Percentiles rank a stretch among this genome's conserved stretches.
phyloP scores from a whole-genome alignment of 1,140 invertebrate species.

The Zophobas atratus region DNA sequence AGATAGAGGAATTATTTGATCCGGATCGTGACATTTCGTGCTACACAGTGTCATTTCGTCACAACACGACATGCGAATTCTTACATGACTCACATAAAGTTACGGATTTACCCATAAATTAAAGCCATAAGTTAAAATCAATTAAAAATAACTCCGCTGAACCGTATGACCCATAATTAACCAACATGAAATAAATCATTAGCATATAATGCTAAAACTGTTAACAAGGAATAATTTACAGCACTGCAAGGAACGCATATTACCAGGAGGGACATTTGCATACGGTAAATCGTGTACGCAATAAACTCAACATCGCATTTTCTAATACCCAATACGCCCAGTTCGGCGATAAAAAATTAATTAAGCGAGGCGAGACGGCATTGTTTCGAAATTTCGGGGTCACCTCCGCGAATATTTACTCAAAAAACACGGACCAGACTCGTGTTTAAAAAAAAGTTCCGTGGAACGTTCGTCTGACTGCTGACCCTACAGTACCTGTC shows the following conservation, averaged over 20 bases:
- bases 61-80: too few relatives aligned
- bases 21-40: too few relatives aligned
- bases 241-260: conserved; percentile 41
- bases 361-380: conserved; percentile 3
- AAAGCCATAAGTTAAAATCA: conserved; percentile 39
- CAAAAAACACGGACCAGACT: not conserved
- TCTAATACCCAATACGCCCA: conserved; percentile 11
- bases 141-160: conserved; percentile 36
- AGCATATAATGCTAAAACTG: conserved; percentile 45
- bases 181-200: conserved; percentile 42
- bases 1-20: too few relatives aligned
- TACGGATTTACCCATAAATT: conserved; percentile 16
- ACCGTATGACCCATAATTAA: conserved; percentile 49
- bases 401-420: conserved; percentile 4
- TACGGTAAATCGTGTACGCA: not conserved
- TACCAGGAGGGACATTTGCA: conserved; percentile 50
- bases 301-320: conserved; percentile 15
- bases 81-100: not conserved
- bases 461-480: not conserved
- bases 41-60: too few relatives aligned
- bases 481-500: conserved; percentile 1
- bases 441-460: not conserved
- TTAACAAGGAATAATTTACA: conserved; percentile 53
- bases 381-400: conserved; percentile 7
- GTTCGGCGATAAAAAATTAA: conserved; percentile 10